Evolutionary conservation across 2,113 vertebrate species (phyloP).

Genomic region (Zosterops borbonicus): DNA sequence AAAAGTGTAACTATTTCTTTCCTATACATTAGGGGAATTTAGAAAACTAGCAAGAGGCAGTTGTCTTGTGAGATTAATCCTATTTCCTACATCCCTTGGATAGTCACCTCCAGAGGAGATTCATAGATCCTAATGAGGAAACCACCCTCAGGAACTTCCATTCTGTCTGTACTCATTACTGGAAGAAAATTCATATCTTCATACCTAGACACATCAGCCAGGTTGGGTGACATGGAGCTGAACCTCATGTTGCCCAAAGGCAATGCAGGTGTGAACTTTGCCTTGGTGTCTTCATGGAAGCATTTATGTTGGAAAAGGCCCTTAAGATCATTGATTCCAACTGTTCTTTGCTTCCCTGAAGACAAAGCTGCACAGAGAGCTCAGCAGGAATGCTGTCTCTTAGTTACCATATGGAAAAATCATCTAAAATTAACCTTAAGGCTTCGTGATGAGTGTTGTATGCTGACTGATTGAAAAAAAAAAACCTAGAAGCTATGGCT

Average conservation of each 20-base stretch:
- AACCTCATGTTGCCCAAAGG: not conserved
- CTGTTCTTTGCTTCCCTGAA: not conserved
- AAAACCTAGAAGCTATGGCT: not conserved
- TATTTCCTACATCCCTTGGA: not conserved
- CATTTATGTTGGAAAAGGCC: not conserved
- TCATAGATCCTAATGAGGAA: not conserved
- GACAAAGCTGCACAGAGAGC: not conserved
- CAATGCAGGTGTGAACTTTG: not conserved
- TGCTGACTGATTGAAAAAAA: not conserved
- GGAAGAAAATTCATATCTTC: not conserved
- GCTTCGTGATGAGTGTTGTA: not conserved
- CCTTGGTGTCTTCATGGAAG: not conserved
- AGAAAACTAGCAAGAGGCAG: not conserved
- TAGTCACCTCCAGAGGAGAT: not conserved
- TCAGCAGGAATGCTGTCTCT: not conserved
- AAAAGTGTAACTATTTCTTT: not conserved
- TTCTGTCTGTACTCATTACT: not conserved
- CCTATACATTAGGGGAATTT: not conserved
- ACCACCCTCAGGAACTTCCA: not conserved
- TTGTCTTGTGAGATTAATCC: not conserved
- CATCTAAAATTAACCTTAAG: not conserved
- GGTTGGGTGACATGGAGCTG: not conserved
- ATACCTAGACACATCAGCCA: not conserved
- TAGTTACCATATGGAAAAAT: not conserved
- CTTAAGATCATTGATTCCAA: not conserved